Evolutionary conservation across 2,797 vertebrate genomes (phyloP).

Genomic region (Erpetoichthys calabaricus): DNA sequence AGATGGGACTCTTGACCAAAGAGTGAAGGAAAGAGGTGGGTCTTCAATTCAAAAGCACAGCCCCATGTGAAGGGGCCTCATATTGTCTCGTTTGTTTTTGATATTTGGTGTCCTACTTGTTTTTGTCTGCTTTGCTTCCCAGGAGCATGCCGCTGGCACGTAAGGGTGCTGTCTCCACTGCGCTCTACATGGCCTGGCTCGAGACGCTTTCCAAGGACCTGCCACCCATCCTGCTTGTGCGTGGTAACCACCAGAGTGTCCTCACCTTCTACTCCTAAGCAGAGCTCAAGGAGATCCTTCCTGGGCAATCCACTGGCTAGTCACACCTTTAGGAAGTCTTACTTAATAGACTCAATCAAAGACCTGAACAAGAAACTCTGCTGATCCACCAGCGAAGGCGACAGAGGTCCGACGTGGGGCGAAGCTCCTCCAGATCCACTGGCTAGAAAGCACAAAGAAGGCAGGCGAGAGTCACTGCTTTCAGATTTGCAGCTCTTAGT

Average conservation of each 20-base stretch:
- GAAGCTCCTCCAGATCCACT: slow-evolving; percentile 35
- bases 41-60: not conserved
- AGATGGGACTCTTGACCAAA: not conserved
- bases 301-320: slow-evolving; percentile 27
- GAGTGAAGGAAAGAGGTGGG: too few species aligned
- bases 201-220: slow-evolving; percentile 79
- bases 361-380: slow-evolving; percentile 10
- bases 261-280: slow-evolving; percentile 95
- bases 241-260: slow-evolving; percentile 95
- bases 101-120: not conserved
- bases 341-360: slow-evolving; percentile 36
- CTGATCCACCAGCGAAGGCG: not conserved
- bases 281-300: slow-evolving; percentile 15
- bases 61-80: not conserved
- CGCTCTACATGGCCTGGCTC: slow-evolving; percentile 92
- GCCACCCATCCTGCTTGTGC: slow-evolving; percentile 79
- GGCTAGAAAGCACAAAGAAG: slow-evolving; percentile 56
- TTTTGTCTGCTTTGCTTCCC: slow-evolving; percentile 10
- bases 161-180: slow-evolving; percentile 82
- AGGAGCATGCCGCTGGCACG: slow-evolving; percentile 92
- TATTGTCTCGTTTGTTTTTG: not conserved
- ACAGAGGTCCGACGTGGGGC: not conserved
- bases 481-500: slow-evolving; percentile 35
- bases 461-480: slow-evolving; percentile 33
- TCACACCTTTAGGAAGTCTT: slow-evolving; percentile 30